These are phyloP conservation scores for Alethe castanea DNA, from an alignment of 2,113 vertebrate genomes.

Conservation along the genomic window DNA sequence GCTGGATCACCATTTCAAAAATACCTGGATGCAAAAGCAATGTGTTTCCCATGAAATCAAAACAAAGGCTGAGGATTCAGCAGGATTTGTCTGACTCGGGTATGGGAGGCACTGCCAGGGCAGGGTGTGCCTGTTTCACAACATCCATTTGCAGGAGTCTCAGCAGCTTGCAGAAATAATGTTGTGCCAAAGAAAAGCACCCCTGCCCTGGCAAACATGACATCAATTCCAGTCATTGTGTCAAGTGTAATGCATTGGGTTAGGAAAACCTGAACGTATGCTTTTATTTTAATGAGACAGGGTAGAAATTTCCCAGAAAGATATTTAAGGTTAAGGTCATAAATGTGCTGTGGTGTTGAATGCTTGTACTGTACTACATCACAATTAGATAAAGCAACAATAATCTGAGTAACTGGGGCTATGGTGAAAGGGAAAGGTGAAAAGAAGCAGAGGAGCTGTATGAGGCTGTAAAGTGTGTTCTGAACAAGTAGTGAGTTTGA, in stretches of 20 bases:
- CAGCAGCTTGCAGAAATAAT: not conserved
- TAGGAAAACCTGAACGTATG: not conserved
- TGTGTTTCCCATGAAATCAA: not conserved
- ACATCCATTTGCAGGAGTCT: not conserved
- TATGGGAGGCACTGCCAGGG: not conserved
- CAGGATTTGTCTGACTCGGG: not conserved
- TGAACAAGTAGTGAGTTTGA: not conserved
- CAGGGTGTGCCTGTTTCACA: not conserved
- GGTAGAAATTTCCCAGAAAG: not conserved
- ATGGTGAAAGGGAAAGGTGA: not conserved
- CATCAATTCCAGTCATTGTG: not conserved
- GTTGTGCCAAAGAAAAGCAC: not conserved
- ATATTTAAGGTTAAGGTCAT: not conserved
- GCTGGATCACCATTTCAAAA: not conserved
- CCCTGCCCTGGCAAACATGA: not conserved
- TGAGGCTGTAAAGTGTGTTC: not conserved
- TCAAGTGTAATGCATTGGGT: not conserved
- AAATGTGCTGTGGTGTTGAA: not conserved
- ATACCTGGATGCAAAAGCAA: not conserved
- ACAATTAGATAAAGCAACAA: not conserved
- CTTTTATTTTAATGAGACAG: not conserved
- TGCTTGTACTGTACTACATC: not conserved
- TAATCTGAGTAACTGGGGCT: too few relatives aligned
- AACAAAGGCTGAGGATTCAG: not conserved
- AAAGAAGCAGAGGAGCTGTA: not conserved